phyloP scores from a whole-genome alignment of 2,113 vertebrate genomes.

The Genyomyrus donnyi region DNA sequence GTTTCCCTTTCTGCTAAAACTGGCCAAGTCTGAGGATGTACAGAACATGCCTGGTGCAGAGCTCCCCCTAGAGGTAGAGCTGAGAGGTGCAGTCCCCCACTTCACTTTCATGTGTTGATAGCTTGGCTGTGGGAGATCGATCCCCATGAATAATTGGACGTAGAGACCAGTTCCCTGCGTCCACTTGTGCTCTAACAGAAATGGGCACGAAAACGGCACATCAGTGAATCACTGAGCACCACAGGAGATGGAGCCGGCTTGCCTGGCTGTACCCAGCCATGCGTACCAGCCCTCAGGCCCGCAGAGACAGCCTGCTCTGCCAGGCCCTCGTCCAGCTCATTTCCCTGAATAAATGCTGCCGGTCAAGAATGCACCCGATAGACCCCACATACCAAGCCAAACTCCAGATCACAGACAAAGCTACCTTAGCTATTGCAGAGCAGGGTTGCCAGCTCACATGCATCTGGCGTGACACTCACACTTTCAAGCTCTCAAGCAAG shows the following conservation, averaged over 20 bases:
- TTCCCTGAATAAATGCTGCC: conserved; percentile 33
- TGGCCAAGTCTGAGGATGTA: not conserved
- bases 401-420: conserved; percentile 39
- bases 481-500: too few species aligned
- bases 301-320: not conserved
- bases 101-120: not conserved
- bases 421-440: not conserved
- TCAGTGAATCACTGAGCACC: not conserved
- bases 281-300: not conserved
- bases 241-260: not conserved
- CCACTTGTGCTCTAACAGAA: not conserved
- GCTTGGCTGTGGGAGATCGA: not conserved
- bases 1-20: not conserved
- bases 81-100: not conserved
- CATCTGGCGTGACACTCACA: too few species aligned
- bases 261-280: not conserved
- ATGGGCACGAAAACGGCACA: not conserved
- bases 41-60: not conserved
- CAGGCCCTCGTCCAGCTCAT: conserved; percentile 39
- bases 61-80: not conserved
- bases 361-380: conserved; percentile 49
- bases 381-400: conserved; percentile 44
- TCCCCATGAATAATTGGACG: not conserved
- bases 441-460: too few species aligned
- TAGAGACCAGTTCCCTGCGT: not conserved